phyloP scores from a whole-genome alignment of 2,113 vertebrate species.

The Manacus vitellinus region DNA sequence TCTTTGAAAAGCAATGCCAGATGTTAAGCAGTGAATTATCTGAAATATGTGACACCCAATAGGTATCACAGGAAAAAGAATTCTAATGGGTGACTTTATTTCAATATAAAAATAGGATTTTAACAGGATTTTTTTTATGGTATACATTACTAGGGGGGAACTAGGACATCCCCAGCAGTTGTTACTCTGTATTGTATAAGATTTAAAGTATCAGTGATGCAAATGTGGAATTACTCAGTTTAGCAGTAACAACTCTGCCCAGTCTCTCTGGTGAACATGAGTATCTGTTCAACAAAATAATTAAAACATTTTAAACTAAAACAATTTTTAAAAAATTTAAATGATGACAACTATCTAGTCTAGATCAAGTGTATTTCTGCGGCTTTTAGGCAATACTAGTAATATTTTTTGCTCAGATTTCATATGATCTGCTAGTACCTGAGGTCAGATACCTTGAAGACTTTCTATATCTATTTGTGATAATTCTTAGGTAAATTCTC shows the following conservation, averaged over 20 bases:
- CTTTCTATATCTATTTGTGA: not conserved
- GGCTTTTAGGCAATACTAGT: not conserved
- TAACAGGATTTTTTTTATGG: not conserved
- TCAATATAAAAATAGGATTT: not conserved
- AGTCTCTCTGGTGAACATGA: not conserved
- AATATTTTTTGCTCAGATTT: not conserved
- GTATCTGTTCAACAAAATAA: not conserved
- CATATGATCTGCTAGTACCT: not conserved
- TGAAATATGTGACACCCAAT: not conserved
- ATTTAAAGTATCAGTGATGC: not conserved
- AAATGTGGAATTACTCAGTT: not conserved
- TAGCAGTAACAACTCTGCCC: not conserved
- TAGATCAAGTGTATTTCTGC: not conserved
- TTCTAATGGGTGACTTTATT: not conserved
- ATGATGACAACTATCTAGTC: not conserved
- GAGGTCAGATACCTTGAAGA: not conserved
- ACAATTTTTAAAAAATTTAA: rapidly evolving
- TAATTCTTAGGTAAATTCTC: not conserved
- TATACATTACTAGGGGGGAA: not conserved
- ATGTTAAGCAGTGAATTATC: not conserved
- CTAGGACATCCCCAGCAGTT: not conserved
- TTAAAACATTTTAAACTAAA: not conserved
- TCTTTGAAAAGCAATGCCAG: not conserved
- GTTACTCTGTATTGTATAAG: not conserved
- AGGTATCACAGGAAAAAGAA: not conserved